A percentile compares a stretch with the other conserved stretches of the same genome.
These are phyloP conservation scores for Haliclona indistincta DNA, from an alignment of 37 sponge, comb jelly and placozoan genomes.

Conservation along the genomic window DNA sequence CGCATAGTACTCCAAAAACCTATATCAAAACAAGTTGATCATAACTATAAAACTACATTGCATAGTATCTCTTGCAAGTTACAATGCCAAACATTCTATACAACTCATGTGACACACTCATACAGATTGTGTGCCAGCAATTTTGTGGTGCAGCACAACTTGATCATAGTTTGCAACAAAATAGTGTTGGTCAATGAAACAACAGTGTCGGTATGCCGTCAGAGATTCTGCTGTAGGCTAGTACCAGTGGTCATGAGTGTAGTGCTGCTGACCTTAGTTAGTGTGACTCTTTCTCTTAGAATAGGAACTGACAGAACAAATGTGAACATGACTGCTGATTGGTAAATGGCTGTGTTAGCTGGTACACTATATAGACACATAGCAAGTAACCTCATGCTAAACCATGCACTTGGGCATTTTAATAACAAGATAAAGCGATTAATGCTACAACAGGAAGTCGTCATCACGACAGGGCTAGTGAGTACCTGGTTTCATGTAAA, in stretches of 20 bases:
- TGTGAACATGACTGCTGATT: slow-evolving; percentile 59
- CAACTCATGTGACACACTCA: no score
- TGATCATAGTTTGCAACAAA: no score
- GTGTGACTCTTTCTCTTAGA: slow-evolving; percentile 74
- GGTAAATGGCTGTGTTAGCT: slow-evolving; percentile 84
- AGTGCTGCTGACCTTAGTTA: slow-evolving; percentile 52
- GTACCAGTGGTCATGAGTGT: not conserved
- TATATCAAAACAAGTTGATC: not conserved
- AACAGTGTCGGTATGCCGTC: no score
- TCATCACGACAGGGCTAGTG: not conserved
- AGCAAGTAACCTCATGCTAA: no score
- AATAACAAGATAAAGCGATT: not conserved
- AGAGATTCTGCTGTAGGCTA: not conserved
- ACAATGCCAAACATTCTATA: no score
- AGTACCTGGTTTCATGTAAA: no score
- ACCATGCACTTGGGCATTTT: not conserved
- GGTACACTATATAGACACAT: slow-evolving; percentile 47
- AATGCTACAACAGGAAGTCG: not conserved
- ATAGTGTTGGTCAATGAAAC: no score
- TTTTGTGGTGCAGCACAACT: no score
- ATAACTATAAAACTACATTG: not conserved
- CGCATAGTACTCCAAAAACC: slow-evolving; percentile 5
- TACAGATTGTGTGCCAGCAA: no score
- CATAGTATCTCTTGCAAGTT: not conserved
- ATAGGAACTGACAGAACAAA: slow-evolving; percentile 77